A percentile compares a stretch with the other conserved stretches of the same genome.
Evolutionary conservation across 2,888 invertebrate genomes (phyloP).

Genomic region (Junonia oenone): DNA sequence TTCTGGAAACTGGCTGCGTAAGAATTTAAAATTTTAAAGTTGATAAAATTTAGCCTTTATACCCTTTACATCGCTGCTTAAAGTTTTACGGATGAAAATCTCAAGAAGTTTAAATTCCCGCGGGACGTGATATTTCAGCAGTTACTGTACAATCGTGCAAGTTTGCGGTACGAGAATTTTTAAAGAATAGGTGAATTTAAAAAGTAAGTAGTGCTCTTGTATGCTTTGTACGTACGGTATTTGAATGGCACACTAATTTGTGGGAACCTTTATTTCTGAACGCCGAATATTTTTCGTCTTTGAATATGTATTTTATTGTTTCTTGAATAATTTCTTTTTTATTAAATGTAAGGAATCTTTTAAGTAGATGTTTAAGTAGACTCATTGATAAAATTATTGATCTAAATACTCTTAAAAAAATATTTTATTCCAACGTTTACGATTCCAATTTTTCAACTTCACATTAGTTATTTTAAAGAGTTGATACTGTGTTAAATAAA

Average conservation of each 20-base stretch:
- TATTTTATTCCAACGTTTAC: too few relatives aligned
- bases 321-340: not conserved
- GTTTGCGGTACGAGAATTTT: constrained; percentile 22
- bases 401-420: too few relatives aligned
- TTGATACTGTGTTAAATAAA: too few relatives aligned
- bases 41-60: constrained; percentile 32
- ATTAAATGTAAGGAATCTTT: not conserved
- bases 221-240: constrained; percentile 11
- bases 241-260: constrained; percentile 14
- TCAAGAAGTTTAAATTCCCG: constrained; percentile 30
- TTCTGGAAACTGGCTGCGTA: constrained; percentile 7
- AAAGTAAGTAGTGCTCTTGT: constrained; percentile 11
- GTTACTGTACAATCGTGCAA: constrained; percentile 22
- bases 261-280: not conserved
- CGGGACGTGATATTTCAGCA: constrained; percentile 32
- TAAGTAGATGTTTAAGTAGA: too few relatives aligned
- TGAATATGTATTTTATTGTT: not conserved
- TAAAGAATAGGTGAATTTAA: constrained; percentile 26
- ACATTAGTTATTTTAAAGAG: too few relatives aligned
- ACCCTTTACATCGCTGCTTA: constrained; percentile 29
- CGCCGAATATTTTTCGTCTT: not conserved
- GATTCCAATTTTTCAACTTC: too few relatives aligned
- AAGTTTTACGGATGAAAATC: constrained; percentile 32
- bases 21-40: constrained; percentile 27
- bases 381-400: too few relatives aligned